Evolutionary conservation across 2,888 invertebrate species (phyloP), one percentile per base, ranked within the genome.

Genomic region (Adineta ricciae): DNA sequence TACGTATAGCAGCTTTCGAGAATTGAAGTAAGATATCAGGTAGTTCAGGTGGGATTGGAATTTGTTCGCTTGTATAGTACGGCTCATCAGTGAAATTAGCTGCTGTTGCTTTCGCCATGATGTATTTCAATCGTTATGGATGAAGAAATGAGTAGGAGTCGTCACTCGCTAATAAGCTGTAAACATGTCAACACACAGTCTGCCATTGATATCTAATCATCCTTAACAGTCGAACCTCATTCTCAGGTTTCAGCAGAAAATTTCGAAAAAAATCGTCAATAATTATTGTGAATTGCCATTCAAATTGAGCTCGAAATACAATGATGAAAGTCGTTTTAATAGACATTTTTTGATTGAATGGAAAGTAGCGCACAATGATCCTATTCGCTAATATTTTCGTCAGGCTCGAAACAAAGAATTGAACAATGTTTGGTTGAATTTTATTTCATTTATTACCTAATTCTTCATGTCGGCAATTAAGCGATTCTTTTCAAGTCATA

Each of bases 1-100:
- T 95, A 88, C 95, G 93, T 86, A 96, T 95, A 0, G 95, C 96
- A 52, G 95, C 95, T 92, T 96, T 96, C 78, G 95, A 95, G 88
- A 94, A 96, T 88, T 94, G 93, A 90, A 95, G 94, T 85, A 96
- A 90, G 84, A 96, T 93, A 88, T 94, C 93, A 0, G 95, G 95
- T 88, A 94, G 93, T 87, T 93, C 93, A 0, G 95, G 94, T 0
- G 95, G 95, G 86, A 96, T 94, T 84, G 93, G 93, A 46, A 96
- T 94, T 91, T 95, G 94, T 90, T 95, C 93, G 0, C 94, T 93
- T 24, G 78, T 41, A 24, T 78, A 41, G 19, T 41, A 78, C 9
- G 78, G 78, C 41, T 78, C 78, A 78, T 78, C 78, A 24, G 38
- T 36, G 9, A 16, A 50, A 50, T 50, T 50, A 9, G 50, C 19